phyloP scores from a whole-genome alignment of 2,113 vertebrate species.

The Nymphicus hollandicus region DNA sequence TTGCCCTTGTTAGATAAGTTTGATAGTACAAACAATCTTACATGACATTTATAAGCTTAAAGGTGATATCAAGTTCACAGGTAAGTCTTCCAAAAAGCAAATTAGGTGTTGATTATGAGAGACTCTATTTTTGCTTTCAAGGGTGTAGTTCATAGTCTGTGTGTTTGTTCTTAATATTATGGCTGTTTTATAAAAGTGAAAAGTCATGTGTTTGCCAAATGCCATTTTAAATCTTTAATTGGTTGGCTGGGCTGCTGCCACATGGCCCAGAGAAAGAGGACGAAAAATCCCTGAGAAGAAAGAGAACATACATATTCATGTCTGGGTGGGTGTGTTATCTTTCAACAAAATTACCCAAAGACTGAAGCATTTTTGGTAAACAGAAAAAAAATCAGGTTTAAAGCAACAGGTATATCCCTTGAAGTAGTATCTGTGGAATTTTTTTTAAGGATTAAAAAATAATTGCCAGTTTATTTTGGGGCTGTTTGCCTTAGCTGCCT shows the following conservation, averaged over 20 bases:
- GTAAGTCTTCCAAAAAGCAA: not conserved
- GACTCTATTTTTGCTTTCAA: not conserved
- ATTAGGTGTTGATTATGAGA: not conserved
- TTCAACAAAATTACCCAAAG: not conserved
- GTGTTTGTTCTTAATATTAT: not conserved
- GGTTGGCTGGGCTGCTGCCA: not conserved
- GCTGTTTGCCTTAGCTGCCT: not conserved
- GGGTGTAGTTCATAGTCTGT: not conserved
- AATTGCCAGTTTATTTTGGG: not conserved
- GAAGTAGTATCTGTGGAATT: not conserved
- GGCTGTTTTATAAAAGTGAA: not conserved
- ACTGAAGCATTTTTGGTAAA: not conserved
- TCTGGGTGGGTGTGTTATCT: not conserved
- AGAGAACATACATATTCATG: not conserved
- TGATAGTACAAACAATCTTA: not conserved
- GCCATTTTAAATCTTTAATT: not conserved
- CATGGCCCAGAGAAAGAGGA: not conserved
- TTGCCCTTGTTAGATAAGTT: not conserved
- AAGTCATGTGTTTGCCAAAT: not conserved
- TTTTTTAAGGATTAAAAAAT: not conserved
- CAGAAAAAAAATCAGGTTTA: not conserved
- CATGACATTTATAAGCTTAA: slow-evolving; percentile 12
- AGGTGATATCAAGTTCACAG: slow-evolving; percentile 54
- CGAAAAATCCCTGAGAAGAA: not conserved
- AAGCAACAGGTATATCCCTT: not conserved